These are phyloP conservation scores for Brachionus koreanus DNA, from an alignment of 1,140 invertebrate species.

Conservation along the genomic window DNA sequence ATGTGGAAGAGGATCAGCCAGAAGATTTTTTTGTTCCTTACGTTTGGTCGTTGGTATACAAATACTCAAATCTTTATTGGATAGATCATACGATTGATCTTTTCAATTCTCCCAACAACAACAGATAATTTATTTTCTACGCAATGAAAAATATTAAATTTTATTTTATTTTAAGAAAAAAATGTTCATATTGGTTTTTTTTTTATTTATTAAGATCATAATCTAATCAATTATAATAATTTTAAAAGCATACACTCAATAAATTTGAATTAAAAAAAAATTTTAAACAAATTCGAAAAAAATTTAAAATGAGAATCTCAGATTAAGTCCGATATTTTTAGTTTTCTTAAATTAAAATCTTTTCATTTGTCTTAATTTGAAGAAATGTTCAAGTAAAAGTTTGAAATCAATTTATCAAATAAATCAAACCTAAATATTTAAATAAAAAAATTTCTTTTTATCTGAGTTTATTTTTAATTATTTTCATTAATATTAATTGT, in stretches of 20 bases:
- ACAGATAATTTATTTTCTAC: neutral
- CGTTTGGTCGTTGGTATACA: slow-evolving; percentile 78
- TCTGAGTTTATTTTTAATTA: neutral
- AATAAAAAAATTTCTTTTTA: neutral
- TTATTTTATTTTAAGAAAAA: neutral
- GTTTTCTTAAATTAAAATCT: too few species aligned
- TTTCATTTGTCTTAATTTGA: too few species aligned
- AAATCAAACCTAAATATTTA: too few species aligned
- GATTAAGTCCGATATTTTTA: too few species aligned
- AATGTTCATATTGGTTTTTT: neutral
- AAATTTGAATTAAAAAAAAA: too few species aligned
- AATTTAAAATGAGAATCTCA: neutral
- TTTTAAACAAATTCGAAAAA: neutral
- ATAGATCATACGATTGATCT: slow-evolving; percentile 50
- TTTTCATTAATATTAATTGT: too few species aligned
- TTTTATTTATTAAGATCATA: neutral
- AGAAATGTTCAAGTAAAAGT: too few species aligned
- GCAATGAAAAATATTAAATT: neutral
- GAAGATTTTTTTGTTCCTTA: slow-evolving; percentile 99
- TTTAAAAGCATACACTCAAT: too few species aligned
- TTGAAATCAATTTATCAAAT: too few species aligned
- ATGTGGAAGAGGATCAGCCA: slow-evolving; percentile 95
- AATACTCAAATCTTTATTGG: slow-evolving; percentile 76
- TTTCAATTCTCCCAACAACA: neutral
- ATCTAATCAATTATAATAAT: neutral